Evolutionary conservation across 2,113 vertebrate species (phyloP).

Genomic region (Pontoporia blainvillei): DNA sequence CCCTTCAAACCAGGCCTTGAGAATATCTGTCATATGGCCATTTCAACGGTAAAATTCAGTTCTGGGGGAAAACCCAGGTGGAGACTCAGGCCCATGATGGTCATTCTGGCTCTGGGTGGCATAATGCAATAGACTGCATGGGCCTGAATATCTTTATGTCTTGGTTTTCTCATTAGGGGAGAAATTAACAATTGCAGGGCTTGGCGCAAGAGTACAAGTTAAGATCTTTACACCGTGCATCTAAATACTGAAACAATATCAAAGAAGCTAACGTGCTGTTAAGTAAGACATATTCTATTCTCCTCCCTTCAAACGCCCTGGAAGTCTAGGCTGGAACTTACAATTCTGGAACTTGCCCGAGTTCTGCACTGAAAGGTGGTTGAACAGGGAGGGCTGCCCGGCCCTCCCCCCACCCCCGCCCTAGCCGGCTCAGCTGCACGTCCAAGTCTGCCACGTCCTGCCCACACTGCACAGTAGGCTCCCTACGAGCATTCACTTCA

Average conservation of each 20-base stretch:
- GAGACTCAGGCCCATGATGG: background rate
- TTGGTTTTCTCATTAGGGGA: background rate
- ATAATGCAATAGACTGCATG: fast-evolving
- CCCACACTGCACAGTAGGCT: background rate
- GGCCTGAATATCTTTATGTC: fast-evolving
- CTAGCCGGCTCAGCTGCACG: fast-evolving
- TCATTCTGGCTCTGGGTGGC: background rate
- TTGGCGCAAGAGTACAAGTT: background rate
- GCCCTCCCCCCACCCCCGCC: background rate
- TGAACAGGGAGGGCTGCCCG: background rate
- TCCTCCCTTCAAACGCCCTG: background rate
- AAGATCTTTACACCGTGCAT: background rate
- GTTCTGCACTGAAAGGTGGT: fast-evolving
- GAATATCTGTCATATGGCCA: background rate
- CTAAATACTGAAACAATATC: background rate
- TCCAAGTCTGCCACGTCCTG: background rate
- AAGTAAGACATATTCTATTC: no score
- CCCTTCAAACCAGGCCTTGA: background rate
- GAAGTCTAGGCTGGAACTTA: background rate
- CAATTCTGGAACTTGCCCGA: background rate
- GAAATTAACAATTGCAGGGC: no score
- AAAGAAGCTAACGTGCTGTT: background rate
- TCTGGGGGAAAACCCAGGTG: no score
- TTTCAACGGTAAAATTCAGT: fast-evolving
- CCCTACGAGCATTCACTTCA: fast-evolving